Evolutionary conservation across 2,113 vertebrate species (phyloP), one percentile per base, ranked within the genome.

Genomic region (Pangasianodon gigas): DNA sequence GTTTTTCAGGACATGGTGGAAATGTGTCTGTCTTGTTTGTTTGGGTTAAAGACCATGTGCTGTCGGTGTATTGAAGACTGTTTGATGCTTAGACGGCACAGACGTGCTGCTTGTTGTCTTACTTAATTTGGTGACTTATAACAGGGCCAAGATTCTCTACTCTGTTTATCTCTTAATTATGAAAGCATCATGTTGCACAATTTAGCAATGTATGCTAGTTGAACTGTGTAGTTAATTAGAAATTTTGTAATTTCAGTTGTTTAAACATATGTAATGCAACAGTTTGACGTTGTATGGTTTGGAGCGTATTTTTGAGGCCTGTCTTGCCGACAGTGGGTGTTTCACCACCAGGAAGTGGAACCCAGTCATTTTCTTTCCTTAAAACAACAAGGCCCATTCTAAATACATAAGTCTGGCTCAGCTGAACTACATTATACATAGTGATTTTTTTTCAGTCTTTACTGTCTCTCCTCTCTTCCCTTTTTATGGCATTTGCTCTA

Each of bases 321-420:
- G 91, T 91, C 93, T 94, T 93, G 92, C 93, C 90, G 93, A 90
- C 94, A 93, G 92, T 94, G 92, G 93, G 91, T 94, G 92, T 95
- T 96, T 96, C 93, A 93, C 92, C 93, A 94, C 91, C 86, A 90
- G 95, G 93, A 96, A 95, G 92, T 93, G 85, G 92, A 94, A 95
- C 88, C 92, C 93, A 90, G 92, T 93, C 93, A 94, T 92, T 95
- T 93, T 93, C 94, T 95, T 90, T 94, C 91, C 92, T 92, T 92
- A 93, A 91, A 95, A 94, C 94, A 95, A 94, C 94, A 95, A 90
- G 65, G 84, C 93, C 77, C 0, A 4, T 90, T 93, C 93, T 92
- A 90, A 93, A 93, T 94, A 94, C 82, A 91, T 89, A 91, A 94
- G 91, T 89, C 86, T 62, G 5, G 86, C 91, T 94, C 82, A 91